Conservation (phyloP, 2,888 invertebrate species). For the Tineola bisselliella region DNA sequence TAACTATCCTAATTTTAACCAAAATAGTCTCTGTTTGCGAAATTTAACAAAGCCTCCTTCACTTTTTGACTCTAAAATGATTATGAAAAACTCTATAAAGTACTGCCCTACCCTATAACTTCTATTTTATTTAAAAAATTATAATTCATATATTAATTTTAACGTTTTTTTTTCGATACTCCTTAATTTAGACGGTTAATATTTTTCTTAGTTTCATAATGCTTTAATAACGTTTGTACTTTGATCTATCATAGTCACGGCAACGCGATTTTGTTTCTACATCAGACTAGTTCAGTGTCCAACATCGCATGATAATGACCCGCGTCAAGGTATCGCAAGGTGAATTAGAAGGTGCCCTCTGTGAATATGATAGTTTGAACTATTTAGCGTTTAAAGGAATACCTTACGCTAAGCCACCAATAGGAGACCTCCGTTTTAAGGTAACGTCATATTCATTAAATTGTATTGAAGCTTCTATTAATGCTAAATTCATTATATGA, state of each 20-base stretch:
- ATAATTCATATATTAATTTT: background rate
- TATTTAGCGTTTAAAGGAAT: conserved; percentile 64
- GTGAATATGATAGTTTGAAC: conserved; percentile 29
- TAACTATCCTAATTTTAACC: no score
- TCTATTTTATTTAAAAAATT: background rate
- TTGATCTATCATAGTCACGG: background rate
- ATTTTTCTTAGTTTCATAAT: background rate
- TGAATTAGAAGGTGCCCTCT: conserved; percentile 36
- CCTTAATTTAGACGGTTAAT: background rate
- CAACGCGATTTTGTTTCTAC: background rate
- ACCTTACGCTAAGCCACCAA: conserved; percentile 69
- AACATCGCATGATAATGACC: conserved; percentile 26
- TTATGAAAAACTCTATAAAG: no score
- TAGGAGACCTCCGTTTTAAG: conserved; percentile 69
- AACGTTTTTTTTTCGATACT: background rate
- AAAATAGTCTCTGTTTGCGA: no score
- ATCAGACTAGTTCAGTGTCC: background rate
- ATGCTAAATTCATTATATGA: background rate
- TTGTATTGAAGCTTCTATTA: background rate
- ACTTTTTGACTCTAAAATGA: no score
- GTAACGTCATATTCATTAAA: conserved; percentile 28
- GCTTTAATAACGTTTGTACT: background rate
- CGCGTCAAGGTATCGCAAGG: conserved; percentile 42
- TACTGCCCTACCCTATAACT: no score
- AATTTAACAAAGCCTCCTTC: no score